phyloP scores from a whole-genome alignment of 2,797 vertebrate species.

The Anguilla pacifica region DNA sequence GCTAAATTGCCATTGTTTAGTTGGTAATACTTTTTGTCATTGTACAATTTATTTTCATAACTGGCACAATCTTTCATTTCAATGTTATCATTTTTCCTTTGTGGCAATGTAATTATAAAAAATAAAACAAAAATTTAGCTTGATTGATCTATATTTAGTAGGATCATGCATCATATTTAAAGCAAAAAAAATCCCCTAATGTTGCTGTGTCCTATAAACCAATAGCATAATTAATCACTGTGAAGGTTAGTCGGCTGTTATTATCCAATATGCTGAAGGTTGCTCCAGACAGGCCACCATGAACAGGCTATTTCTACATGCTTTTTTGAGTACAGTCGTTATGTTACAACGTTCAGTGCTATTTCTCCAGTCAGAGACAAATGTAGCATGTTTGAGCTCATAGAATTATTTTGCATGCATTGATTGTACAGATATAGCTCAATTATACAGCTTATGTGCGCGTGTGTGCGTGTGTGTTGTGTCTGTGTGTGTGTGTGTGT shows the following conservation, averaged over 20 bases:
- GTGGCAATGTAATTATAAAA: not conserved
- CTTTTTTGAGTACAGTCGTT: not conserved
- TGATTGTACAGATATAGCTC: not conserved
- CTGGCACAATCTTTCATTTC: not conserved
- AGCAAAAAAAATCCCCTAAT: not conserved
- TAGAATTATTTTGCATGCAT: not conserved
- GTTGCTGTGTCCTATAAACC: not conserved
- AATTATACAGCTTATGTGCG: not conserved
- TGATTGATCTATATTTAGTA: not conserved
- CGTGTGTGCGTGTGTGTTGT: not conserved
- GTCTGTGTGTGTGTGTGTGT: no score
- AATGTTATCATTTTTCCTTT: not conserved
- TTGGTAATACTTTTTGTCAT: not conserved
- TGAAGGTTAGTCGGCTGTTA: slow-evolving; percentile 10
- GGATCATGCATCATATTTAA: not conserved
- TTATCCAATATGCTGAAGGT: not conserved
- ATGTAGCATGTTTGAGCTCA: not conserved
- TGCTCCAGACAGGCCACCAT: not conserved
- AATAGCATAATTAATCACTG: slow-evolving; percentile 6
- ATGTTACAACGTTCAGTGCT: not conserved
- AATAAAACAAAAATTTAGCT: not conserved
- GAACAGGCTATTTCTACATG: slow-evolving; percentile 2
- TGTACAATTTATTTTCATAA: not conserved
- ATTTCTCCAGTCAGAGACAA: slow-evolving; percentile 15
- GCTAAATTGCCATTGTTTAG: not conserved